These are phyloP conservation scores for Fregata magnificens DNA, from an alignment of 2,113 vertebrate species.

Conservation along the genomic window DNA sequence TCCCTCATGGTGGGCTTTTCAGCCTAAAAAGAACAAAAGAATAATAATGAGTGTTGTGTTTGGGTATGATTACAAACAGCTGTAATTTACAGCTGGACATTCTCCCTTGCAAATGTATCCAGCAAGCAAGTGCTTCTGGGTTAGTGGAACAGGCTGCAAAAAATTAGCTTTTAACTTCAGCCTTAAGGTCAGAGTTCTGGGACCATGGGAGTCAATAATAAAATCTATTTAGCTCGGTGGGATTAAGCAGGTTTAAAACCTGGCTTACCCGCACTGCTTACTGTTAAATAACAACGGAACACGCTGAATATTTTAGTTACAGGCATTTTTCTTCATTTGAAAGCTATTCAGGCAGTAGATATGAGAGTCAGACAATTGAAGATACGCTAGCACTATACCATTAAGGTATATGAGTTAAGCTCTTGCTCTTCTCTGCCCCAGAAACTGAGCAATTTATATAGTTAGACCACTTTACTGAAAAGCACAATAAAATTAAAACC, in stretches of 20 bases:
- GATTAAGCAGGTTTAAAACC: slow-evolving; percentile 56
- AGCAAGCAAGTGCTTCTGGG: slow-evolving; percentile 34
- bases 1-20: slow-evolving; percentile 56
- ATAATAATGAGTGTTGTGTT: slow-evolving; percentile 54
- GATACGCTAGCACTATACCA: neutral
- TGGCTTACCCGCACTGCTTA: slow-evolving; percentile 30
- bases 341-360: neutral
- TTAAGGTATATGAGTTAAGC: slow-evolving; percentile 21
- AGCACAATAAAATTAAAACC: slow-evolving; percentile 11
- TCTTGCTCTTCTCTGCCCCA: neutral
- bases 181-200: slow-evolving; percentile 47
- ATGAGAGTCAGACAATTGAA: neutral
- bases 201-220: slow-evolving; percentile 44
- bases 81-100: slow-evolving; percentile 63
- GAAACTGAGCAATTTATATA: neutral
- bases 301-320: slow-evolving; percentile 22
- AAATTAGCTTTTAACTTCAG: slow-evolving; percentile 49
- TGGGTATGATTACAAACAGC: slow-evolving; percentile 49
- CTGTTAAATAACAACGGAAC: slow-evolving; percentile 48
- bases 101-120: neutral
- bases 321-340: slow-evolving; percentile 23
- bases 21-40: slow-evolving; percentile 57
- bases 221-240: slow-evolving; percentile 51
- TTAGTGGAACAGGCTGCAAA: slow-evolving; percentile 26
- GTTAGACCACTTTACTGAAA: neutral